Percentiles rank a stretch among this genome's conserved stretches.
Conservation (phyloP, 2,797 vertebrate genomes). For the Sternotherus odoratus region DNA sequence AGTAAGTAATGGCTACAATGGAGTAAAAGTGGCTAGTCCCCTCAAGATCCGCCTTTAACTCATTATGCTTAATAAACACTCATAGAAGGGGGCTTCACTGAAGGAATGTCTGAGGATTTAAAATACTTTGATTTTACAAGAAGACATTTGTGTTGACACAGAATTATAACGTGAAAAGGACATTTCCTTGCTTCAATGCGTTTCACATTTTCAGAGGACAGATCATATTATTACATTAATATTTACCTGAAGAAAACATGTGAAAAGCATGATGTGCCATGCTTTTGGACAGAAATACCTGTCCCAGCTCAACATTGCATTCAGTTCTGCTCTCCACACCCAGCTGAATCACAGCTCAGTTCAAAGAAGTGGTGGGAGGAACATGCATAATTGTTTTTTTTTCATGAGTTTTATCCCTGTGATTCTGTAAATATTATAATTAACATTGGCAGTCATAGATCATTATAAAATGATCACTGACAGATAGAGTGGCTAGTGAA, state of each 20-base stretch:
- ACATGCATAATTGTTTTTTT: background rate
- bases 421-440: background rate
- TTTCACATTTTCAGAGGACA: background rate
- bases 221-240: background rate
- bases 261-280: background rate
- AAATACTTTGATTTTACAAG: slow-evolving; percentile 14
- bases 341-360: background rate
- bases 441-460: background rate
- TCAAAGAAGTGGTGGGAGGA: background rate
- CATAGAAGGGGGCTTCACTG: background rate
- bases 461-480: background rate
- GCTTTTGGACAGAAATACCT: background rate
- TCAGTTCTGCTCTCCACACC: background rate
- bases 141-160: background rate
- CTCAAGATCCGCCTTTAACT: slow-evolving; percentile 44
- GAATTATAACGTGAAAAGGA: background rate
- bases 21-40: slow-evolving; percentile 2
- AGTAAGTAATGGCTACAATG: slow-evolving; percentile 55
- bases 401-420: background rate
- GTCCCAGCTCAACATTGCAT: background rate
- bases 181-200: background rate
- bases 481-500: background rate
- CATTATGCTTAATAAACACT: slow-evolving; percentile 55
- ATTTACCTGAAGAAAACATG: background rate
- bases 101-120: slow-evolving; percentile 9